phyloP scores from a whole-genome alignment of 2,797 vertebrate species.

The Parauchenoglanis punctatus region DNA sequence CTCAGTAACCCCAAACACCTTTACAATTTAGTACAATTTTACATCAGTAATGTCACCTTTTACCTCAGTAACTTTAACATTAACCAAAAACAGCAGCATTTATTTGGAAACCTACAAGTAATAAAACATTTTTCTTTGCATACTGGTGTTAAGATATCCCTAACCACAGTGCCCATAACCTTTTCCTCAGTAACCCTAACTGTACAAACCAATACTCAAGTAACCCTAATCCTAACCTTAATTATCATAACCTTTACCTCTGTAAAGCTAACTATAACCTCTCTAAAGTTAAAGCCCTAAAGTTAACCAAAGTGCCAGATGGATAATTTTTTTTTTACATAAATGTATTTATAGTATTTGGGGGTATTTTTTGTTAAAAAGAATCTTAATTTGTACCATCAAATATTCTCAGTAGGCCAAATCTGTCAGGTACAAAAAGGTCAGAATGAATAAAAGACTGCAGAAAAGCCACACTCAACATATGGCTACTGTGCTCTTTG shows the following conservation, averaged over 20 bases:
- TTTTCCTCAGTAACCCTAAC: background rate
- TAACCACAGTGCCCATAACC: background rate
- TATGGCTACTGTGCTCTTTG: background rate
- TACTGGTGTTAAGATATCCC: background rate
- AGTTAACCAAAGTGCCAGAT: background rate
- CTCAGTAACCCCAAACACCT: background rate
- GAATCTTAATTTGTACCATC: background rate
- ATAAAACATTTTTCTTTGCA: background rate
- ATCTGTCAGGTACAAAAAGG: background rate
- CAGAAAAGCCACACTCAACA: background rate
- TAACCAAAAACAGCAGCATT: background rate
- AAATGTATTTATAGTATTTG: background rate
- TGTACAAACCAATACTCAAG: background rate
- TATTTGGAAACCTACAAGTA: background rate
- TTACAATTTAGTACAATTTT: too few relatives aligned
- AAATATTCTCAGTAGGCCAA: background rate
- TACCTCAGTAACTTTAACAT: background rate
- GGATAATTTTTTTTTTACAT: background rate
- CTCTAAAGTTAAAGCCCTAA: background rate
- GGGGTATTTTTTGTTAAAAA: background rate
- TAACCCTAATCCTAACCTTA: background rate
- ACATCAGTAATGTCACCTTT: background rate
- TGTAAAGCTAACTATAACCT: background rate
- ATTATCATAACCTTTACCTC: background rate
- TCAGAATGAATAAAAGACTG: background rate